Base-by-base conservation (phyloP, 2,113 vertebrate genomes). In the Tupaia tana region DNA sequence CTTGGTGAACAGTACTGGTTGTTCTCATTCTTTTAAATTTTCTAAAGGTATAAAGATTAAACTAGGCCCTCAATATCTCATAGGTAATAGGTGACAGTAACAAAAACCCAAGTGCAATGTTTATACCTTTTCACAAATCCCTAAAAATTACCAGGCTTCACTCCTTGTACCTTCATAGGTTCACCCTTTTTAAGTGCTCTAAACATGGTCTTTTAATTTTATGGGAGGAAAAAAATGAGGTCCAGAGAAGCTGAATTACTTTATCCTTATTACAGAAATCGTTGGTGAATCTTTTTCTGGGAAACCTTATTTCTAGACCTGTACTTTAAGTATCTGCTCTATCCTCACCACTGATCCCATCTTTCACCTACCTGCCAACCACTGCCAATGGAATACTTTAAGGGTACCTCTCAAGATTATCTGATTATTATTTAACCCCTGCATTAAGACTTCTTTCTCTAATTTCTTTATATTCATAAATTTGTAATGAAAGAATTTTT, bases 391-490 rank as follows among this genome's bases (percentile, higher is more conserved):
- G 24, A 15, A 74, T 84, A 5, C 80, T 89, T 84, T 8, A 90
- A 84, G 1, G 19, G 3, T 80, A 84, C 3, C 1, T 79, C 34
- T 27, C 1, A 22, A 22, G 3, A 15, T 64, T 69, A 81, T 70
- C 25, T 58, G 69, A 11, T 52, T 7, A 70, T 91, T 75, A 3
- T 66, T 64, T 84, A 67, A 63, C 0, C 2, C 1, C 34, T 73
- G 22, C 43, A 80, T 22, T 52, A 70, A 66, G 4, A n/a, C 4
- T 22, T 27, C 12, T 58, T 15, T 69, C 75, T 80, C 27, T 83
- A 69, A 85, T 1, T 63, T 87, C 20, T 64, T 56, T 80, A 27
- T 29, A 87, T 89, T 92, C 77, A 14, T 90, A 43, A 43, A 43
- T 43, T 43, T 43, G 43, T 89, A 63, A 25, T 58, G 13, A 10